Percentiles rank a stretch among this genome's conserved stretches.
Conservation (phyloP, 2,797 vertebrate species). For the Tapera naevia region DNA sequence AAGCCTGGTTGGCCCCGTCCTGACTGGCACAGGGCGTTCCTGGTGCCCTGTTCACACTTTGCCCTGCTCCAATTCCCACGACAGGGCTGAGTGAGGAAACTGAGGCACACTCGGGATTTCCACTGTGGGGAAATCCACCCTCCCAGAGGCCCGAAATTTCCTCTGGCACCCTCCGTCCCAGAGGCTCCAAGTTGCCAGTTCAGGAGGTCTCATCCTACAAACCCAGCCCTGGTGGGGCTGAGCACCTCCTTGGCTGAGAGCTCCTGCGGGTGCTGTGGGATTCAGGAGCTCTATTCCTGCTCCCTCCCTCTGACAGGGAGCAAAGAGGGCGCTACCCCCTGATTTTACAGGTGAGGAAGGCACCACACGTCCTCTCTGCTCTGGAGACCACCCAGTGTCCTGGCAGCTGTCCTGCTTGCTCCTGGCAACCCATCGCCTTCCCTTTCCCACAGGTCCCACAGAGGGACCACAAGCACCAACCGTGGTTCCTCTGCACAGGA, state of each 20-base stretch:
- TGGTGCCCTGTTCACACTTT: rapidly evolving
- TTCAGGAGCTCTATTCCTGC: not conserved
- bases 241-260: not conserved
- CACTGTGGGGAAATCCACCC: not conserved
- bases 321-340: not conserved
- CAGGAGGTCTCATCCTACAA: not conserved
- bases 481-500: too few relatives aligned
- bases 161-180: not conserved
- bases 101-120: not conserved
- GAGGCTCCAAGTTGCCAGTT: too few relatives aligned
- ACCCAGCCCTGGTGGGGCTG: rapidly evolving
- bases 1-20: not conserved
- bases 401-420: not conserved
- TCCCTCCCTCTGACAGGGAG: not conserved
- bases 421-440: not conserved
- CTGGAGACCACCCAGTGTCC: not conserved
- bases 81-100: not conserved
- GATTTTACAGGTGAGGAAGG: not conserved
- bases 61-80: not conserved
- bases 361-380: too few relatives aligned
- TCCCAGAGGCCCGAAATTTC: not conserved
- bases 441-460: not conserved
- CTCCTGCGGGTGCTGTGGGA: not conserved
- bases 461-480: too few relatives aligned
- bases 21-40: not conserved